Evolutionary conservation across 2,113 vertebrate genomes (phyloP).

Genomic region (Mandrillus leucophaeus): DNA sequence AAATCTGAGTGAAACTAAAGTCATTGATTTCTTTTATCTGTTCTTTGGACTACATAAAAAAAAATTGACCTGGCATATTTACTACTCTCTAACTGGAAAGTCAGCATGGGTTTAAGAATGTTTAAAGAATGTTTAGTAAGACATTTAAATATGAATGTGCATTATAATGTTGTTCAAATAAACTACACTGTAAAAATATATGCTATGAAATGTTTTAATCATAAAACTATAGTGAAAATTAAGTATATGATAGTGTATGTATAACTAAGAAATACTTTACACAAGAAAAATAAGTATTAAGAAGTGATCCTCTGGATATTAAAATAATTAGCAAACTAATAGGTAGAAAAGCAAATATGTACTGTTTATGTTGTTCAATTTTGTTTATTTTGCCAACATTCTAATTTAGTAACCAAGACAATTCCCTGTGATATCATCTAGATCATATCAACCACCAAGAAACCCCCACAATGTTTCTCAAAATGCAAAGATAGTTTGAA

Average conservation of each 20-base stretch:
- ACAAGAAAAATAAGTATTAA: neutral
- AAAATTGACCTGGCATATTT: neutral
- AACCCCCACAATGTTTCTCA: neutral
- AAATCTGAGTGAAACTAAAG: neutral
- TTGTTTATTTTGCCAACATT: neutral
- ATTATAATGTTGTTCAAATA: neutral
- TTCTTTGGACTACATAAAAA: neutral
- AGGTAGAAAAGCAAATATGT: neutral
- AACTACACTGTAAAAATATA: neutral
- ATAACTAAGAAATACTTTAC: neutral
- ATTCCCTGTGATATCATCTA: neutral
- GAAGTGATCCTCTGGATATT: neutral
- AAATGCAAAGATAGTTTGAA: conserved; percentile 28
- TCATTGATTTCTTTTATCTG: neutral
- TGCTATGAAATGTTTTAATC: neutral
- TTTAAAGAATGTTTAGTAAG: neutral
- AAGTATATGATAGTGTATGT: neutral
- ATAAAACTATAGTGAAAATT: neutral
- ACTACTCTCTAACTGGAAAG: neutral
- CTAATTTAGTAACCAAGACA: neutral
- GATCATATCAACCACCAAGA: neutral
- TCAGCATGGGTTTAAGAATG: neutral
- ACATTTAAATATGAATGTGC: neutral
- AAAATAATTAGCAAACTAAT: conserved; percentile 1
- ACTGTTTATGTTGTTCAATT: neutral